These are phyloP conservation scores for Agapostemon virescens DNA, from an alignment of 2,888 invertebrate genomes.

Conservation along the genomic window DNA sequence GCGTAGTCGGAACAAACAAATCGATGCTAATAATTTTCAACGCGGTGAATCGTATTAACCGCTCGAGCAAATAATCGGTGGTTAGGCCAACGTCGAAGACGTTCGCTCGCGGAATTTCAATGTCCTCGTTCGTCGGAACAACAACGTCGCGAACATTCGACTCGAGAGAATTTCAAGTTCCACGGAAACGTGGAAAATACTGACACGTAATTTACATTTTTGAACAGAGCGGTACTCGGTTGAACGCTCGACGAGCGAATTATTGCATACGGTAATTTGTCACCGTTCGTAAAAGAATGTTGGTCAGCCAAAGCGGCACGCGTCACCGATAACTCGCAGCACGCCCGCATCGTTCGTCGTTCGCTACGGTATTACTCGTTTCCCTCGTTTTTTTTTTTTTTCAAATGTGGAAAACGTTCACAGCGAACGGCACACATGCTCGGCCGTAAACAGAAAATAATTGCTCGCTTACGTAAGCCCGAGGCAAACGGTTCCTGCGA, in stretches of 20 bases:
- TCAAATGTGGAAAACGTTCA: neutral
- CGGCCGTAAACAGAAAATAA: slow-evolving; percentile 30
- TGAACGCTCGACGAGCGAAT: neutral
- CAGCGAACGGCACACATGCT: neutral
- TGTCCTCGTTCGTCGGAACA: neutral
- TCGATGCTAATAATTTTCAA: slow-evolving; percentile 28
- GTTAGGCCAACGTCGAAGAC: neutral
- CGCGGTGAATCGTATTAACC: slow-evolving; percentile 4
- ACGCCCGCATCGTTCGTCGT: neutral
- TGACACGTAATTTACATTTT: too few relatives aligned
- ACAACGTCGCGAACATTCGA: neutral
- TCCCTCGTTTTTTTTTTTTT: neutral
- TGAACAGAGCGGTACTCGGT: too few relatives aligned
- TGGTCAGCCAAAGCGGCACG: neutral
- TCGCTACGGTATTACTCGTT: neutral
- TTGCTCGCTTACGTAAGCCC: slow-evolving; percentile 36
- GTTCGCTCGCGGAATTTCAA: neutral
- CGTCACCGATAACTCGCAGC: slow-evolving; percentile 11
- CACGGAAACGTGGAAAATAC: too few relatives aligned
- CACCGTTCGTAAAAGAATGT: neutral
- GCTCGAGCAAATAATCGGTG: neutral
- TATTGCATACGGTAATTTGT: neutral
- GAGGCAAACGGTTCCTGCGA: slow-evolving; percentile 12
- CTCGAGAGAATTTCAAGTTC: neutral
- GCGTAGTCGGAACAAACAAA: slow-evolving; percentile 9